Evolutionary conservation across 2,113 vertebrate species (phyloP), one percentile per base, ranked within the genome.

Genomic region (Hydrolagus affinis): DNA sequence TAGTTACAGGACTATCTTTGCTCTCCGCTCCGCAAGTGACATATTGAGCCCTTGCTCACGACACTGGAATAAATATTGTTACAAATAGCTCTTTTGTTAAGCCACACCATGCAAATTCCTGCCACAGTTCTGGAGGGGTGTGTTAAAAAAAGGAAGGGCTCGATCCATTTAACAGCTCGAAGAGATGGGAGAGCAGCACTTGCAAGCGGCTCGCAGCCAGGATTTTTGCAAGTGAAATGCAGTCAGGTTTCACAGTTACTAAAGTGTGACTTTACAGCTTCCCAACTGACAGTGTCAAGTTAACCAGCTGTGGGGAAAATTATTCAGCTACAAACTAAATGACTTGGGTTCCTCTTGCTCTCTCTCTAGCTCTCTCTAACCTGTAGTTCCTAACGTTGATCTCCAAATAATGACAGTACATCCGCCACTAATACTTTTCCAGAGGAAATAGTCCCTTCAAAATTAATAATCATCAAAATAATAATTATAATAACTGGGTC

Each of bases 61-160:
- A 74, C 0, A 66, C 86, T 62, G 87, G 86, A 89, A 88, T 89
- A 89, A 90, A 90, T 89, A 88, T 78, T 88, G 85, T 86, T 89
- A 89, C 88, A 89, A 89, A 90, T 85, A 86, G 88, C 87, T 86
- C 25, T 89, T 91, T 88, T 89, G 87, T 88, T 86, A 87, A 87
- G 87, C 86, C 30, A 85, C 86, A 86, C 87, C 74, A 87, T 73
- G 85, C 86, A 87, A 72, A 86, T 70, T 15, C 62, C 64, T 85
- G 87, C 62, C 83, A 70, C 86, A 85, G 72, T 30, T 88, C 86
- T 89, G 88, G 85, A 86, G 74, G 66, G 78, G 78, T 83, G 78
- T 78, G 74, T 44, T 25, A 75, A 73, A 85, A 66, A 71, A 70
- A 74, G 66, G 86, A 83, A 86, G 76, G 68, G 59, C 30, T 30